Evolutionary conservation across 2,888 invertebrate species (phyloP), one percentile per base, ranked within the genome.

Genomic region (Meandrusa payeni): DNA sequence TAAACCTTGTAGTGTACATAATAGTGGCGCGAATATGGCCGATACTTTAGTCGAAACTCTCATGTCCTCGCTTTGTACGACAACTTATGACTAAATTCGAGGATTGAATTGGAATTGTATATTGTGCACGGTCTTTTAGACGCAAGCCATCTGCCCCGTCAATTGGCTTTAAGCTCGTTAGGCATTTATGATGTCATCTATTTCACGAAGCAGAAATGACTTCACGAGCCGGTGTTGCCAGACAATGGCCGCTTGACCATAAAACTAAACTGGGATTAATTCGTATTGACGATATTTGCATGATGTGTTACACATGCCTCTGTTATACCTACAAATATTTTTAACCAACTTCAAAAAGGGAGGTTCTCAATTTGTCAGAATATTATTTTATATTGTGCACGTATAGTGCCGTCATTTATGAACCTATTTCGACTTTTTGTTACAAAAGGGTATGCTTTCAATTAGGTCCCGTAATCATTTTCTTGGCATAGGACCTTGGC

Each of bases 121-220:
- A 13, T 2, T 15, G 15, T n/a, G 7, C 1, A 20, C 13, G 9
- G 13, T 20, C 19, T 26, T 3, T 32, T 17, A 38, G 27, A 15
- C 48, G 51, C 59, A 59, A 68, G 66, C 55, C 68, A 66, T 68
- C 66, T 64, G 67, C 55, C 59, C 53, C 59, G 64, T 73, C 78
- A 80, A 82, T 82, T 79, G 72, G 70, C 71, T 71, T 62, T 62
- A 67, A 69, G 64, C 61, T 67, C 61, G 63, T 67, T 67, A 63
- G 61, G 69, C 61, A 72, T 78, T 78, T 81, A 79, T 79, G 68
- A 69, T 61, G 64, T 72, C 75, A 69, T 79, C 66, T 67, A 66
- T 74, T 77, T 76, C 68, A 78, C 65, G 67, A 55, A 61, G 59
- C 61, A 59, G 67, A 63, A 58, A 64, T 62, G 64, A 62, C 66